Evolutionary conservation across 2,888 invertebrate species (phyloP), one percentile per base, ranked within the genome.

Genomic region (Portevinia maculata): DNA sequence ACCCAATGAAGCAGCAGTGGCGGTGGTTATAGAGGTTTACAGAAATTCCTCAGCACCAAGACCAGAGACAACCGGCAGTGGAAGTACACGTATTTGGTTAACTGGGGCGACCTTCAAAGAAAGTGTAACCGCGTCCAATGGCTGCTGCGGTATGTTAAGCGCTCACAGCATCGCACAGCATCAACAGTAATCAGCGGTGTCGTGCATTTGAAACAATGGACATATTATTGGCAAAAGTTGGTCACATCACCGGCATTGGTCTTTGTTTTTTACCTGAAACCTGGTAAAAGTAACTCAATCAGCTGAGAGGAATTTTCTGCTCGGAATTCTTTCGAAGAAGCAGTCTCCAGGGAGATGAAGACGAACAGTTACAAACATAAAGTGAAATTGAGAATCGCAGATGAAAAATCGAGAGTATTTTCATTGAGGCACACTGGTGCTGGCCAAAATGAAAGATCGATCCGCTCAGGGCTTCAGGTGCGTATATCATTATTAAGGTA

Each of bases 21-120:
- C 32, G 13, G 15, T 32, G 48, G n/a, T n/a, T n/a, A n/a, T n/a
- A n/a, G 30, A 30, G 28, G 41, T 37, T 64, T 19, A 52, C 21
- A 52, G 30, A 73, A 73, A 65, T 79, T 65, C 46, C 65, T 59
- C 52, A 59, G 59, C 71, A 65, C 52, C 53, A 70, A 74, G 13
- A 32, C n/a, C n/a, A n/a, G n/a, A n/a, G n/a, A 19, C 44, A 46
- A 44, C 62, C 75, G 74, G 70, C 76, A 70, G 70, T 75, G 59
- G 81, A 75, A 59, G 81, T 70, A 52, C 67, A 71, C 83, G 62
- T 83, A 83, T 83, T 83, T 76, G 83, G 83, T 73, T 78, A 83
- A 83, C 83, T 83, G 62, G 83, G 83, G 83, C 83, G 83, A 83
- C 83, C 83, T 83, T 83, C 83, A 83, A 83, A 83, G 83, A 83